Evolutionary conservation across 1,140 invertebrate genomes (phyloP), one percentile per base, ranked within the genome.

Genomic region (Phymastichus coffea): DNA sequence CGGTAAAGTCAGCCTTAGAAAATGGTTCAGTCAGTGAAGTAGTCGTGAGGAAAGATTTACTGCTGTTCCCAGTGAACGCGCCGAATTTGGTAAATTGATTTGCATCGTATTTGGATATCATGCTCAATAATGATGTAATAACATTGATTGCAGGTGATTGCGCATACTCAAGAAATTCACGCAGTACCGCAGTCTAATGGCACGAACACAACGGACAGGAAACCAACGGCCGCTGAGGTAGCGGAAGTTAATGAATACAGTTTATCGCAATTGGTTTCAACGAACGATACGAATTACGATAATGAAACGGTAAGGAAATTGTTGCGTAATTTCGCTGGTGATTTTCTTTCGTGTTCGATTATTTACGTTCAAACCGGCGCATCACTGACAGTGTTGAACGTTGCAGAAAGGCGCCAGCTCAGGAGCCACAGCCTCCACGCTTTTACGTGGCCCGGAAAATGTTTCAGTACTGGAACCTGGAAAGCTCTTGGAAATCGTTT

Each of bases 111-210:
- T n/a, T n/a, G n/a, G n/a, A n/a, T n/a, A n/a, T n/a, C n/a, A n/a
- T n/a, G n/a, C n/a, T n/a, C n/a, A n/a, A n/a, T n/a, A n/a, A n/a
- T n/a, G n/a, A n/a, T n/a, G n/a, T n/a, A 30, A 7, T 2, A 57
- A 54, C 0, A 38, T 9, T 53, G 8, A 23, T 8, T 61, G 9
- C 19, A 76, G 74, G 64, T 76, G n/a, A 61, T 76, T 1, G 64
- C 74, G 2, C 65, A 72, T 23, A 64, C 69, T 6, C 67, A 73
- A 12, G 71, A 76, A 35, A 49, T 76, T 38, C 68, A 74, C 4
- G 67, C 67, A 3, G 66, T 71, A 28, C 73, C 73, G 0, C 60
- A 66, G 8, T 41, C 2, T 25, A 40, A 51, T 40, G 26, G 33
- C 22, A 63, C 55, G 17, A 73, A 74, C 22, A 53, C 57, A 3